A percentile compares a stretch with the other conserved stretches of the same genome.
Evolutionary conservation across 2,888 invertebrate species (phyloP).

Genomic region (Hyalella azteca): DNA sequence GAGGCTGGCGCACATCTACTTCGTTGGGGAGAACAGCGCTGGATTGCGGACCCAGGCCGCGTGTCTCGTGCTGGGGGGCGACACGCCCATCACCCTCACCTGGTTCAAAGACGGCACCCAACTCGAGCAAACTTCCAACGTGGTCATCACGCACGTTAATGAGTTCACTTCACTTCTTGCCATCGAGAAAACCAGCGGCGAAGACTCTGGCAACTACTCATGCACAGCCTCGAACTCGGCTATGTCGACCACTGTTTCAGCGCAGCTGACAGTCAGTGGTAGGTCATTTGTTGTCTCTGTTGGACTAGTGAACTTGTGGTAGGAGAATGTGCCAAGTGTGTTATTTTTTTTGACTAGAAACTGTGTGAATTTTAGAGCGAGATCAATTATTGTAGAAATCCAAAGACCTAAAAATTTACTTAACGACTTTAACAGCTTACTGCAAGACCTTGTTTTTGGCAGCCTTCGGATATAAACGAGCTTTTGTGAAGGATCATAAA

Average conservation of each 20-base stretch:
- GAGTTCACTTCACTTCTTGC: conserved; percentile 61
- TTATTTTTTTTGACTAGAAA: too few species aligned
- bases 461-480: too few species aligned
- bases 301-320: too few species aligned
- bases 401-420: too few species aligned
- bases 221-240: conserved; percentile 61
- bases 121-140: conserved; percentile 50
- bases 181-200: conserved; percentile 60
- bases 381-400: too few species aligned
- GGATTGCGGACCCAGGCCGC: conserved; percentile 63
- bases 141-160: conserved; percentile 59
- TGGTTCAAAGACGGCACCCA: conserved; percentile 64
- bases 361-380: too few species aligned
- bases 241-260: conserved; percentile 60
- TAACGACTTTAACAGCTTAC: too few species aligned
- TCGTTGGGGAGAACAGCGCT: conserved; percentile 60
- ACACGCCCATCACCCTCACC: conserved; percentile 63
- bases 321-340: too few species aligned
- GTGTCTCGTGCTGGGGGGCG: conserved; percentile 64
- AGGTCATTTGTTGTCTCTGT: conserved; percentile 45
- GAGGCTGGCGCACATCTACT: conserved; percentile 27
- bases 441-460: too few species aligned
- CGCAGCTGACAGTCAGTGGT: conserved; percentile 64
- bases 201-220: conserved; percentile 62
- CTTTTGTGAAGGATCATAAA: too few species aligned